Base-by-base conservation (phyloP, 2,797 vertebrate genomes). In the Podargus strigoides region DNA sequence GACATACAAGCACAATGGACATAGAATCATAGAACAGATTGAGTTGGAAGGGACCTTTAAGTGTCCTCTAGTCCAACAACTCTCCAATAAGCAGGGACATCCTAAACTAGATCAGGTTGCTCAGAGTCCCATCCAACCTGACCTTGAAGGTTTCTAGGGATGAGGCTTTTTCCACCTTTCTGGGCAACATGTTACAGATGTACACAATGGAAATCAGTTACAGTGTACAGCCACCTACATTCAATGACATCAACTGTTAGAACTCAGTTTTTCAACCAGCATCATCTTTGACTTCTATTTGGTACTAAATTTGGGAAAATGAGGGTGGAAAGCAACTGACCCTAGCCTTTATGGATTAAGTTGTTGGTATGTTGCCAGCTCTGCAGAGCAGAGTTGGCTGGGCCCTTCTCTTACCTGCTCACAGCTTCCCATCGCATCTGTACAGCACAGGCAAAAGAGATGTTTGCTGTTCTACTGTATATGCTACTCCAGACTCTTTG, bases 81-180 rank as follows among this genome's bases (percentile, higher is more conserved):
- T 12, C 23, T 50, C 20, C 37, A 44, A 11, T 24, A 3, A 37
- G 28, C n/a, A 64, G 44, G 4, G 49, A n/a, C 15, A 37, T 27
- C 26, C 47, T 42, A 22, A 55, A 49, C 7, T 26, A 37, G 7
- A 44, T 15, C 23, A 34, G 12, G 47, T 32, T 69, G 42, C 32
- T 55, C 27, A 62, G 19, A 55, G 32, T 2, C 23, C 20, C 0
- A 0, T 34, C 37, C 28, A 50, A 4, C 24, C 23, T 22, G 42
- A 28, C 23, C 27, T 63, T 44, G 23, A 70, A 44, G 12, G 15
- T 62, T 36, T 69, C 42, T 27, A 75, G 10, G 32, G 11, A 15
- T 28, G 23, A 19, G 9, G 21, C 9, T 24, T 50, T 32, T 37
- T 3, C 34, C 4, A 42, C 16, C 36, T 67, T 27, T 23, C 36